Evolutionary conservation across 2,113 vertebrate species (phyloP), one percentile per base, ranked within the genome.

Genomic region (Polyodon spathula): DNA sequence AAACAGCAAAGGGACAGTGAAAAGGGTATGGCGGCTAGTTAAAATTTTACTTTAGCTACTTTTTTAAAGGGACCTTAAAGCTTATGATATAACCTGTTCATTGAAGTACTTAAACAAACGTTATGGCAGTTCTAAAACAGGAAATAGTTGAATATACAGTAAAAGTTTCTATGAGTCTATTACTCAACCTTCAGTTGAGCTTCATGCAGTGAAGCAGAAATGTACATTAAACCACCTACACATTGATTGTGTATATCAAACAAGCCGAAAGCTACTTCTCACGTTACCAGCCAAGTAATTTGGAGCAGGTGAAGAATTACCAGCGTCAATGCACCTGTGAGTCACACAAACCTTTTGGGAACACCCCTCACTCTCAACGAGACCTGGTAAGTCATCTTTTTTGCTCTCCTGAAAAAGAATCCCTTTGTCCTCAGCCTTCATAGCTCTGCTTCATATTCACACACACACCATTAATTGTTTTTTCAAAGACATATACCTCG

Each of bases 391-490:
- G 73, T 56, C 69, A 73, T 73, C 66, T 71, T 77, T 70, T 50
- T 27, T 27, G 27, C 27, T 27, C 2, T 27, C 27, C 27, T 27
- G 27, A 27, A 27, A 27, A 27, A 27, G 27, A 27, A 27, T 3
- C 27, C 64, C 60, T 76, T 76, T 83, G 76, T 79, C 67, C 65
- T 60, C 65, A 71, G 77, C 67, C 72, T 76, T 69, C 60, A 62
- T 66, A 78, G 74, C 75, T 75, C 77, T 77, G 67, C 73, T 78
- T 78, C 69, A 73, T 68, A 68, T 71, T 66, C 71, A 70, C 75
- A 73, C 67, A 64, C 27, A 27, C 27, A 27, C 73, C 77, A 74
- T 69, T 80, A 78, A 86, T 73, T 88, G 86, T 78, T 84, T 85
- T 74, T n/a, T n/a, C n/a, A n/a, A n/a, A 27, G 27, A 27, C 27